Conservation (phyloP, 2,113 vertebrate species). For the Anoplopoma fimbria region DNA sequence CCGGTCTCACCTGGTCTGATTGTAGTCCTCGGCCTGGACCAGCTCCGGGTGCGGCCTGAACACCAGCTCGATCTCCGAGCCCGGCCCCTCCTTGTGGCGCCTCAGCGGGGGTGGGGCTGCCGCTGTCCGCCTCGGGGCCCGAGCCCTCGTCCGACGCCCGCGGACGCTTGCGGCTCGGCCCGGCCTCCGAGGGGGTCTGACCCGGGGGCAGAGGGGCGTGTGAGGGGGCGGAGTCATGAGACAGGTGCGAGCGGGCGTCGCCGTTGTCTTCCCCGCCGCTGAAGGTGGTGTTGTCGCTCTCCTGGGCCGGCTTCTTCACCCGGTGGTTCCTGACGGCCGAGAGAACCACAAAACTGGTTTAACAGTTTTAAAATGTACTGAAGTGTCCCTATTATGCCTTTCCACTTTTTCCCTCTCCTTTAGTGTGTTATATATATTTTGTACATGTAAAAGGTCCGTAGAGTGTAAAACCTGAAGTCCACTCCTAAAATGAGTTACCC, state of each 20-base stretch:
- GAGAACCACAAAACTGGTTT: background rate
- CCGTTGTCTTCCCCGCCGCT: constrained; percentile 91
- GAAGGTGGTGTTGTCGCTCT: constrained; percentile 90
- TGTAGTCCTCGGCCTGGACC: constrained; percentile 88
- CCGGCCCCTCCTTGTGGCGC: constrained; percentile 75
- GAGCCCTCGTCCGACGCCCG: constrained; percentile 86
- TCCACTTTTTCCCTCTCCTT: too few species aligned
- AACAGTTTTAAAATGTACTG: too few species aligned
- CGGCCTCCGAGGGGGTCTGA: constrained; percentile 76
- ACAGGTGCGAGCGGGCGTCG: constrained; percentile 85
- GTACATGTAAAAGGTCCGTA: too few species aligned
- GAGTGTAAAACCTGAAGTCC: too few species aligned
- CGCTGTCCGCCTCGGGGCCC: constrained; percentile 82
- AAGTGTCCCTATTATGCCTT: too few species aligned
- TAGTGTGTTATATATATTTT: too few species aligned
- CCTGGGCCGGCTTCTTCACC: constrained; percentile 87
- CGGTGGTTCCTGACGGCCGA: constrained; percentile 85
- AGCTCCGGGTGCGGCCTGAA: constrained; percentile 91
- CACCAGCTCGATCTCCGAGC: constrained; percentile 91
- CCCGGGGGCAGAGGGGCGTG: constrained; percentile 45
- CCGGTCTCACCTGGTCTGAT: constrained; percentile 88
- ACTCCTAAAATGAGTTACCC: too few species aligned
- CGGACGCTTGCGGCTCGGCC: constrained; percentile 81
- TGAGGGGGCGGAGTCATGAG: constrained; percentile 85
- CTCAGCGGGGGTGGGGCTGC: constrained; percentile 76